A percentile compares a stretch with the other conserved stretches of the same genome.
Conservation (phyloP, 2,113 vertebrate genomes). For the Eulemur rufifrons region DNA sequence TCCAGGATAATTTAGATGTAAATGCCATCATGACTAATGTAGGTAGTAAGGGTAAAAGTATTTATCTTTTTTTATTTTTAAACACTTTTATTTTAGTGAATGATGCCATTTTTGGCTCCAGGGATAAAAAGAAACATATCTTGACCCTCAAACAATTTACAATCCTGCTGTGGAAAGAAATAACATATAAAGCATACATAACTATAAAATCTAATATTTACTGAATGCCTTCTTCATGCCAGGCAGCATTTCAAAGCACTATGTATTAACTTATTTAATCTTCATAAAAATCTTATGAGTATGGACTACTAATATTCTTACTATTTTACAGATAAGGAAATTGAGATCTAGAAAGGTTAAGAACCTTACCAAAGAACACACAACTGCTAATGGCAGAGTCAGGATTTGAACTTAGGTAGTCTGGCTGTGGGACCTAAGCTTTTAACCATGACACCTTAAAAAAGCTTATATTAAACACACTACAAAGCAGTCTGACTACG, state of each 20-base stretch:
- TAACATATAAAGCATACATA: not conserved
- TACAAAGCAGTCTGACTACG: not conserved
- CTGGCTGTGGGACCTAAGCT: not conserved
- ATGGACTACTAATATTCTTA: not conserved
- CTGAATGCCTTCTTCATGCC: not conserved
- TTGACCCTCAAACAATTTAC: not conserved
- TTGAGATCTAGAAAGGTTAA: not conserved
- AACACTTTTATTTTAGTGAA: not conserved
- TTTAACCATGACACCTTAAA: not conserved
- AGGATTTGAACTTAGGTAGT: not conserved
- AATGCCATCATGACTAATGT: not conserved
- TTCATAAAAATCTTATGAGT: not conserved
- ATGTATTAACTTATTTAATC: not conserved
- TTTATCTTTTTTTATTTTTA: not conserved
- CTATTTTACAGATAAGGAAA: slow-evolving; percentile 13
- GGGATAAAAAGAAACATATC: not conserved
- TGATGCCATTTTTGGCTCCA: not conserved
- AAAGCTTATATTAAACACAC: not conserved
- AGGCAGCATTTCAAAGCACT: slow-evolving; percentile 18
- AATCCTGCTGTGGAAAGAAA: not conserved
- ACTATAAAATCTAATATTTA: not conserved
- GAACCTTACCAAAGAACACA: not conserved
- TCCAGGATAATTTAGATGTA: not conserved
- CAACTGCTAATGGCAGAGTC: not conserved
- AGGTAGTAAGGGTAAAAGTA: not conserved